A percentile compares a stretch with the other conserved stretches of the same genome.
These are phyloP conservation scores for Hybognathus amarus DNA, from an alignment of 2,797 vertebrate genomes.

Conservation along the genomic window DNA sequence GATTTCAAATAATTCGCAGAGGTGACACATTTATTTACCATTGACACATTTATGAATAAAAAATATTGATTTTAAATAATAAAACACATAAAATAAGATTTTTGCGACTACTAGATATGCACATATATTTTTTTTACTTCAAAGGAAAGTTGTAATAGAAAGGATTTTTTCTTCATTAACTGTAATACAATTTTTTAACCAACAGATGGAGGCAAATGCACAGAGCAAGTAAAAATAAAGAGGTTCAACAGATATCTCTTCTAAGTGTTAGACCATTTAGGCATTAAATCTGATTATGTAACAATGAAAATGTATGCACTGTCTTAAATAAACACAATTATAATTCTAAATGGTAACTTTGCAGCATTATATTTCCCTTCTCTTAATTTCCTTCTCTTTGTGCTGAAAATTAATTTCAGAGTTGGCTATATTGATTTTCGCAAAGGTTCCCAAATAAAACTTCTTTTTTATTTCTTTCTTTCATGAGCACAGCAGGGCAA, in stretches of 20 bases:
- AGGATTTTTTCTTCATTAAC: neutral
- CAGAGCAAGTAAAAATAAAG: neutral
- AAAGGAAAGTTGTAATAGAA: neutral
- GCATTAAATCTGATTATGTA: neutral
- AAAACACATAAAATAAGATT: neutral
- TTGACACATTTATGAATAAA: too few species aligned
- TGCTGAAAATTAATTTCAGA: neutral
- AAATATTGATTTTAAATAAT: too few species aligned
- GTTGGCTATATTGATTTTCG: neutral
- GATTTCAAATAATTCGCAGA: too few species aligned
- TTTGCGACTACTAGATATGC: neutral
- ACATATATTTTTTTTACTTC: neutral
- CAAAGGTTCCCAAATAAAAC: neutral
- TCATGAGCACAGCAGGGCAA: constrained; percentile 26
- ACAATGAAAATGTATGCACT: neutral
- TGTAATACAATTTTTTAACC: constrained; percentile 45
- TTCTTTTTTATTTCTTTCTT: neutral
- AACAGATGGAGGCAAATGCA: constrained; percentile 53
- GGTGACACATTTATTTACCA: too few species aligned
- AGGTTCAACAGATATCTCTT: neutral
- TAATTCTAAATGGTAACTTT: neutral
- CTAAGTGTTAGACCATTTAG: neutral
- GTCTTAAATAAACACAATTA: neutral
- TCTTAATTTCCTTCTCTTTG: neutral
- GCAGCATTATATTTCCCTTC: neutral